A percentile compares a stretch with the other conserved stretches of the same genome.
These are phyloP conservation scores for Sula dactylatra DNA, from an alignment of 2,113 vertebrate genomes.

Conservation along the genomic window DNA sequence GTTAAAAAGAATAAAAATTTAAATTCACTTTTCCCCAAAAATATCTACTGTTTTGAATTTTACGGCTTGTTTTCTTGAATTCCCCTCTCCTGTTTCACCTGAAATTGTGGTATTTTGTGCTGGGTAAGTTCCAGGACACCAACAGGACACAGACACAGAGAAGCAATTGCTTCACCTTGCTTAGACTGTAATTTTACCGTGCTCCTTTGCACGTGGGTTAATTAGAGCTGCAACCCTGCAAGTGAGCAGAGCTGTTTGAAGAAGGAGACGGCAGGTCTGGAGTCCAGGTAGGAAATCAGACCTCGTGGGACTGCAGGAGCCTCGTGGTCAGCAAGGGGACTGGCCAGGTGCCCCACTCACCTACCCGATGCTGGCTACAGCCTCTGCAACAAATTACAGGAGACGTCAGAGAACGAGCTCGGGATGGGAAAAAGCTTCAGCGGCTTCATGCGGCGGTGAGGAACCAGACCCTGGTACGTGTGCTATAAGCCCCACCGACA, in stretches of 20 bases:
- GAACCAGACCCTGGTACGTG: rapidly evolving
- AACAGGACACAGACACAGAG: neutral
- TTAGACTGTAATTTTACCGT: rapidly evolving
- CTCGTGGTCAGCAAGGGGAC: neutral
- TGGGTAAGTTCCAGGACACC: neutral
- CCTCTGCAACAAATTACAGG: neutral
- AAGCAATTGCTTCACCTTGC: neutral
- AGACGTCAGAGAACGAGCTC: neutral
- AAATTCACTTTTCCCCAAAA: neutral
- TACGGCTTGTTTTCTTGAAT: neutral
- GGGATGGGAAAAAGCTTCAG: neutral
- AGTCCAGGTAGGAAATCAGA: neutral
- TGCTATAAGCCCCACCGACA: neutral
- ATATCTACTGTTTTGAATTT: neutral
- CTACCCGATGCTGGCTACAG: neutral
- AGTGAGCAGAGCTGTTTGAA: neutral
- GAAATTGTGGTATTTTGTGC: neutral
- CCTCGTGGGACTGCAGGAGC: neutral
- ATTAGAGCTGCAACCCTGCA: neutral
- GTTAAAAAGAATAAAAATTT: neutral
- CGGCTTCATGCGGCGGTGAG: no score
- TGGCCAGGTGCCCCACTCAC: neutral
- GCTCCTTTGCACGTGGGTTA: neutral
- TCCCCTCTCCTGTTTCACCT: neutral
- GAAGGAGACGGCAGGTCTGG: neutral